phyloP scores from a whole-genome alignment of 2,888 invertebrate genomes.

The Caenorhabditis panamensis region DNA sequence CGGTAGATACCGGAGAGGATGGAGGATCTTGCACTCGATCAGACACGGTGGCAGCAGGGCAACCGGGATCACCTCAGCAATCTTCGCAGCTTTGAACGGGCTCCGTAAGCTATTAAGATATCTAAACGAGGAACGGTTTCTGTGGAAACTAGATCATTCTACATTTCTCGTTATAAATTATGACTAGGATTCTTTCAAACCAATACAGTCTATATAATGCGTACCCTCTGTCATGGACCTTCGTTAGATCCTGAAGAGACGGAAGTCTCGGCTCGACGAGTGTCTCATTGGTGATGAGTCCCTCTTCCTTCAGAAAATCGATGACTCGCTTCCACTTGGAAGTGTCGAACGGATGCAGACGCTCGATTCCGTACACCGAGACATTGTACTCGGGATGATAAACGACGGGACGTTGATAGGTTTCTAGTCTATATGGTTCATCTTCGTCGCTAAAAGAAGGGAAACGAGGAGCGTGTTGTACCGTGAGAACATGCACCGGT shows the following conservation, averaged over 20 bases:
- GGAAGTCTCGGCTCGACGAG: slow-evolving; percentile 88
- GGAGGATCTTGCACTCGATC: slow-evolving; percentile 45
- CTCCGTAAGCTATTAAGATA: slow-evolving; percentile 42
- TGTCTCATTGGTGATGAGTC: slow-evolving; percentile 85
- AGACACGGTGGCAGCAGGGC: slow-evolving; percentile 40
- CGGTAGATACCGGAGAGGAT: slow-evolving; percentile 36
- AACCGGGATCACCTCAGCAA: slow-evolving; percentile 43
- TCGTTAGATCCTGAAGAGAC: slow-evolving; percentile 86
- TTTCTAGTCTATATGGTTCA: slow-evolving; percentile 12
- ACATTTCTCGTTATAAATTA: too few relatives aligned
- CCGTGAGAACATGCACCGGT: not conserved
- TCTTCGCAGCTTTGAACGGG: slow-evolving; percentile 51
- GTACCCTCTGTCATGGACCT: slow-evolving; percentile 87
- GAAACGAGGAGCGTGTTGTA: not conserved
- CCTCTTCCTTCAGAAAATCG: slow-evolving; percentile 83
- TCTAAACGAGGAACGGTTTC: slow-evolving; percentile 16
- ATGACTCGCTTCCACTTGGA: slow-evolving; percentile 90
- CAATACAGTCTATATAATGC: not conserved
- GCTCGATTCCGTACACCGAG: slow-evolving; percentile 88
- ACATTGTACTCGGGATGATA: slow-evolving; percentile 90
- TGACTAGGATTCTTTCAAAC: not conserved
- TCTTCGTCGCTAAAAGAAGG: slow-evolving; percentile 22
- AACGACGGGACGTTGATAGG: slow-evolving; percentile 85
- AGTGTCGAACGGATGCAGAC: slow-evolving; percentile 91
- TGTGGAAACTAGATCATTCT: too few relatives aligned